A percentile compares a stretch with the other conserved stretches of the same genome.
phyloP scores from a whole-genome alignment of 23 tunicate species.

The Ascidia mentula region DNA sequence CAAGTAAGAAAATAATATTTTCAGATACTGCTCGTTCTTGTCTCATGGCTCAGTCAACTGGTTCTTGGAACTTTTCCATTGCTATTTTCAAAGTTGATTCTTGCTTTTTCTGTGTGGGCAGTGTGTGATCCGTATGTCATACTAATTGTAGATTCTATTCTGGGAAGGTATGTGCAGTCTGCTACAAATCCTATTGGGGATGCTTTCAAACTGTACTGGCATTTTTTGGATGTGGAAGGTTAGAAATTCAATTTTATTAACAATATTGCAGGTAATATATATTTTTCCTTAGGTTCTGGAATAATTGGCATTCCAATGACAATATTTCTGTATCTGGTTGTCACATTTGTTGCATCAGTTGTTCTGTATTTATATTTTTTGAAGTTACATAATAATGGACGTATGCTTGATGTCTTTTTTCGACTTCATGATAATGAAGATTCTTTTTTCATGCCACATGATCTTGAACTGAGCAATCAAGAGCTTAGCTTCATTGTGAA shows the following conservation, averaged over 20 bases:
- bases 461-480: conserved; percentile 89
- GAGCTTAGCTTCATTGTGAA: conserved; percentile 75
- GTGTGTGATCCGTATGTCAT: conserved; percentile 73
- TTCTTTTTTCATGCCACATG: conserved; percentile 76
- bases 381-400: conserved; percentile 92
- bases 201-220: conserved; percentile 96
- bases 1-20: background rate
- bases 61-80: conserved; percentile 73
- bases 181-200: conserved; percentile 91
- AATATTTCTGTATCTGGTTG: conserved; percentile 69
- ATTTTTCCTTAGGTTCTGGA: conserved; percentile 76
- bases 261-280: no score
- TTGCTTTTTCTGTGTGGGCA: conserved; percentile 79
- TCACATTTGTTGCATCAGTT: conserved; percentile 71
- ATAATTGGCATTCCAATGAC: conserved; percentile 92
- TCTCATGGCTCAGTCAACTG: conserved; percentile 72
- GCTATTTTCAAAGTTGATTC: conserved; percentile 77
- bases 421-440: conserved; percentile 83
- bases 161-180: conserved; percentile 55
- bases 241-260: no score
- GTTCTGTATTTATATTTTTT: conserved; percentile 88
- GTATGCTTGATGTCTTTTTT: conserved; percentile 86
- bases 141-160: conserved; percentile 77
- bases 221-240: conserved; percentile 78
- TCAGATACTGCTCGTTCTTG: conserved; percentile 67